A percentile compares a stretch with the other conserved stretches of the same genome.
Conservation (phyloP, 2,113 vertebrate genomes). For the Archocentrus centrarchus region DNA sequence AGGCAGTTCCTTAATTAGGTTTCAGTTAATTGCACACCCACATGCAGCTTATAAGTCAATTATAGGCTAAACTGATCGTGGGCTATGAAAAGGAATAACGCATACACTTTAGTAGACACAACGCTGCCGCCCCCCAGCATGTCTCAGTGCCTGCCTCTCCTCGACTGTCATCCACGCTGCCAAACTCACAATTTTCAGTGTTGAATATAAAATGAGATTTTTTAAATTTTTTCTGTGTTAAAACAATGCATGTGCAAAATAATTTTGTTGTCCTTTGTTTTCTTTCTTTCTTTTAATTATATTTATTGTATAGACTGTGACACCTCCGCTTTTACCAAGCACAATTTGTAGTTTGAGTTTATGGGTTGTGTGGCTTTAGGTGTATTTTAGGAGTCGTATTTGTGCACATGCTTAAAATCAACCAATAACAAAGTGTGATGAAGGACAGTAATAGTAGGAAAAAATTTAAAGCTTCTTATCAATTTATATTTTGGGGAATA, state of each 20-base stretch:
- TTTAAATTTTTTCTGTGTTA: background rate
- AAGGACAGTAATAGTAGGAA: background rate
- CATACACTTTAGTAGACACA: conserved; percentile 3
- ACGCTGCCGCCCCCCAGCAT: background rate
- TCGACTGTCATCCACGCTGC: conserved; percentile 19
- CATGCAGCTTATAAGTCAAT: conserved; percentile 65
- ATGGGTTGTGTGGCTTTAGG: background rate
- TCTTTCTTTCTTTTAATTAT: background rate
- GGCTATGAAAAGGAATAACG: conserved; percentile 41
- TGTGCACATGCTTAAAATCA: no score
- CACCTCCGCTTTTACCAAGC: background rate
- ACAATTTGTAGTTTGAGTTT: background rate
- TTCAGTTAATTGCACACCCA: conserved; percentile 72
- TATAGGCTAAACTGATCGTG: conserved; percentile 53
- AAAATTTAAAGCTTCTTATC: background rate
- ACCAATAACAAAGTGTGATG: no score
- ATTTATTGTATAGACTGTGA: background rate
- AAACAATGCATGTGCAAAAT: conserved; percentile 3
- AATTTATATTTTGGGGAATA: background rate
- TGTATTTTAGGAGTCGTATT: no score
- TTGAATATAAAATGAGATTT: conserved; percentile 25
- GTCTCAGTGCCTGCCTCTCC: conserved; percentile 10
- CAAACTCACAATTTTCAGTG: conserved; percentile 37
- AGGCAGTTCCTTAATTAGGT: conserved; percentile 63
- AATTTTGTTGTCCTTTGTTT: background rate